These are phyloP conservation scores for Scaptomyza hsui DNA, from an alignment of 1,140 invertebrate genomes.

Conservation along the genomic window DNA sequence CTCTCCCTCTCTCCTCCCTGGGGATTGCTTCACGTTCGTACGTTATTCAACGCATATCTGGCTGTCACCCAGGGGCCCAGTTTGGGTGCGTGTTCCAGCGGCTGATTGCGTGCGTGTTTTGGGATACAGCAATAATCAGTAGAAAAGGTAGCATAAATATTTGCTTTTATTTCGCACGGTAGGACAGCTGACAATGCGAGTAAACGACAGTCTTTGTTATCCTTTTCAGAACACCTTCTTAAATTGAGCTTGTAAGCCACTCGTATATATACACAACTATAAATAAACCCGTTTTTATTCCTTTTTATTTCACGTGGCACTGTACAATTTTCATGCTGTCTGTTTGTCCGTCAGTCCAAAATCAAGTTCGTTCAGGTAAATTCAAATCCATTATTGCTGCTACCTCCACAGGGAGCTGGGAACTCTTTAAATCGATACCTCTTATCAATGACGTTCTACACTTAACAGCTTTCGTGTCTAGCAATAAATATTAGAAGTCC, in stretches of 20 bases:
- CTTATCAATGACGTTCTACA: too few species aligned
- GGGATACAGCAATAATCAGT: background rate
- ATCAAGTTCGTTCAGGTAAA: too few species aligned
- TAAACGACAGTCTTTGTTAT: background rate
- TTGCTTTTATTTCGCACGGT: slow-evolving; percentile 49
- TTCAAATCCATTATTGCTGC: too few species aligned
- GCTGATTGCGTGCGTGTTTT: slow-evolving; percentile 50
- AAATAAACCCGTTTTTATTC: background rate
- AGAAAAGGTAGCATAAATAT: slow-evolving; percentile 60
- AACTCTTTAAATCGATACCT: too few species aligned
- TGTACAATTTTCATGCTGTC: too few species aligned
- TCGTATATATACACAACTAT: slow-evolving; percentile 7
- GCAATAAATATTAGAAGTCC: too few species aligned
- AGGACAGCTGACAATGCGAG: slow-evolving; percentile 12
- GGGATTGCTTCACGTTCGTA: background rate
- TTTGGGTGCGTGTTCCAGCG: slow-evolving; percentile 29
- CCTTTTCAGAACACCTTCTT: background rate
- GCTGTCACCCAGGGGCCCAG: background rate
- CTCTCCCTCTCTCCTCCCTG: background rate
- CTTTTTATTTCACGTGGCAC: too few species aligned
- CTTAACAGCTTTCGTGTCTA: too few species aligned
- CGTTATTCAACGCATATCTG: slow-evolving; percentile 1
- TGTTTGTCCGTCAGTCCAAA: background rate
- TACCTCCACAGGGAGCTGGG: too few species aligned
- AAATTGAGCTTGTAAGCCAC: background rate